Evolutionary conservation across 1,140 invertebrate species (phyloP).

Genomic region (Archegozetes longisetosus): DNA sequence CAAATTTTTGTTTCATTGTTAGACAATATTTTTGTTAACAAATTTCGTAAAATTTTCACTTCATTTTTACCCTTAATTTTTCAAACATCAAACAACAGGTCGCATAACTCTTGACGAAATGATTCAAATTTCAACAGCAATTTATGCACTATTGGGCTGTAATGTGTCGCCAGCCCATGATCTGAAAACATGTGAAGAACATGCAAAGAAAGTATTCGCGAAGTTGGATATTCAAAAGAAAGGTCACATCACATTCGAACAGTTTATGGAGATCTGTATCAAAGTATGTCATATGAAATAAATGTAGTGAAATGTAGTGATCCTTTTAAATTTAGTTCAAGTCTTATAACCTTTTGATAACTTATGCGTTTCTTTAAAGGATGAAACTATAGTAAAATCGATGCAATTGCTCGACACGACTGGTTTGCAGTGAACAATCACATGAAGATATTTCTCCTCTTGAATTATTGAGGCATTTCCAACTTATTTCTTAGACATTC

Average conservation of each 20-base stretch:
- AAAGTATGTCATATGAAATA: slow-evolving; percentile 16
- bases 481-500: too few species aligned
- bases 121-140: slow-evolving; percentile 59
- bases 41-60: too few species aligned
- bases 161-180: slow-evolving; percentile 17
- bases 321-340: not conserved
- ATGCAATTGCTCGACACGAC: slow-evolving; percentile 19
- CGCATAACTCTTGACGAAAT: slow-evolving; percentile 72
- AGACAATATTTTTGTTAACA: too few species aligned
- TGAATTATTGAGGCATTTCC: too few species aligned
- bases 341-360: not conserved
- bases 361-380: slow-evolving; percentile 7
- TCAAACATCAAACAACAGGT: not conserved
- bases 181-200: slow-evolving; percentile 14
- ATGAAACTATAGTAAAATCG: slow-evolving; percentile 18
- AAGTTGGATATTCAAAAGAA: slow-evolving; percentile 18
- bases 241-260: slow-evolving; percentile 20
- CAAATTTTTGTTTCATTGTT: too few species aligned
- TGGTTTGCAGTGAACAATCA: not conserved
- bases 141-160: slow-evolving; percentile 70
- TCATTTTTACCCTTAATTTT: too few species aligned
- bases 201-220: slow-evolving; percentile 12
- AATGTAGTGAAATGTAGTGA: not conserved
- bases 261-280: slow-evolving; percentile 21
- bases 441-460: too few species aligned